Evolutionary conservation across 2,888 invertebrate species (phyloP).

Genomic region (Steromphala cineraria): DNA sequence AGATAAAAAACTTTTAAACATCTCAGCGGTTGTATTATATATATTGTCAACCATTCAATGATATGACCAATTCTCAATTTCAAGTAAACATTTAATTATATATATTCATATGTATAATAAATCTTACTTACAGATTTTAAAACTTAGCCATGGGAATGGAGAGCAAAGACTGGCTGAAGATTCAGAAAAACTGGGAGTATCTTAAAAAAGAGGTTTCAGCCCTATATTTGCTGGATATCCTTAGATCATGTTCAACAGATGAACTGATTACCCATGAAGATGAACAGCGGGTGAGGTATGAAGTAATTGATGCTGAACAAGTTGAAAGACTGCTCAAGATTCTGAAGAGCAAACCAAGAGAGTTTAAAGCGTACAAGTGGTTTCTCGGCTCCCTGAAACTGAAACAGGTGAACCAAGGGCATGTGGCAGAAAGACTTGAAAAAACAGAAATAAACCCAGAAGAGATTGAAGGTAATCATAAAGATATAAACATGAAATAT

Average conservation of each 20-base stretch:
- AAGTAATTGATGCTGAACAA: neutral
- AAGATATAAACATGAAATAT: too few species aligned
- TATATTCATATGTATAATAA: too few species aligned
- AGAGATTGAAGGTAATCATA: neutral
- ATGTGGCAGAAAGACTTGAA: neutral
- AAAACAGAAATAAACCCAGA: neutral
- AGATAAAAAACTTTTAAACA: too few species aligned
- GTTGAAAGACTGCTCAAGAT: neutral
- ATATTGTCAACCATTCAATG: too few species aligned
- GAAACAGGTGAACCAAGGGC: neutral
- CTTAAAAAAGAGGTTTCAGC: neutral
- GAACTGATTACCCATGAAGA: neutral
- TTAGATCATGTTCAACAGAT: neutral
- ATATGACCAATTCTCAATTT: too few species aligned
- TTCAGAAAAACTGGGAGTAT: slow-evolving; percentile 7
- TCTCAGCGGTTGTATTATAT: too few species aligned
- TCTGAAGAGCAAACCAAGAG: neutral
- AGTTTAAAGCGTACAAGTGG: neutral
- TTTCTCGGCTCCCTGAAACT: neutral
- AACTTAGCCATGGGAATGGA: neutral
- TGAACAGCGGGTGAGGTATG: slow-evolving; percentile 13
- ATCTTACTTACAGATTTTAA: too few species aligned
- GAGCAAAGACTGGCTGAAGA: neutral
- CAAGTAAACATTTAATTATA: too few species aligned
- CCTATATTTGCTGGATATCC: neutral